Conservation (phyloP, 2,797 vertebrate species). For the Rhynchonycteris naso region DNA sequence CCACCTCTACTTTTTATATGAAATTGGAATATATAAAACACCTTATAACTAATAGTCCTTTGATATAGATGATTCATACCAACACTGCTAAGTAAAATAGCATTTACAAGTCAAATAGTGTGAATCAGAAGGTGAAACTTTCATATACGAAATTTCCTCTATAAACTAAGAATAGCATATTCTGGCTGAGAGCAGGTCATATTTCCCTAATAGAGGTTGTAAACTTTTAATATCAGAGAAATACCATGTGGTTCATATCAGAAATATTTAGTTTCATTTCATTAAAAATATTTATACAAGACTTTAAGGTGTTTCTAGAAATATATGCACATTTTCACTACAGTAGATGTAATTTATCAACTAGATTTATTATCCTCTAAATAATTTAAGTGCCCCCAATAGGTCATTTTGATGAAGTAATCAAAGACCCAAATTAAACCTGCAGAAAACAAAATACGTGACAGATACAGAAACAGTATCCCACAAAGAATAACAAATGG, state of each 20-base stretch:
- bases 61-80: conserved; percentile 54
- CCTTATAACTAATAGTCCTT: conserved; percentile 23
- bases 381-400: background rate
- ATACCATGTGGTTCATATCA: background rate
- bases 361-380: background rate
- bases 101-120: background rate
- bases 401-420: background rate
- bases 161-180: conserved; percentile 23
- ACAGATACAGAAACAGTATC: background rate
- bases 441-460: background rate
- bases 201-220: background rate
- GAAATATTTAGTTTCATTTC: conserved; percentile 16
- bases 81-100: background rate
- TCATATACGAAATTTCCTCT: conserved; percentile 20
- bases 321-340: background rate
- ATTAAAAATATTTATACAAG: conserved; percentile 25
- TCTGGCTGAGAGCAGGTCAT: background rate
- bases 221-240: conserved; percentile 43
- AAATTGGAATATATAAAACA: conserved; percentile 25
- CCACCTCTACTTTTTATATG: conserved; percentile 36
- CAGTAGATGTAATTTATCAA: background rate
- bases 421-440: background rate
- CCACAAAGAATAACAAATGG: background rate
- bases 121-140: conserved; percentile 53
- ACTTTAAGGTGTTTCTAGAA: background rate